phyloP scores from a whole-genome alignment of 1,140 invertebrate genomes.

The Heliconius congener region DNA sequence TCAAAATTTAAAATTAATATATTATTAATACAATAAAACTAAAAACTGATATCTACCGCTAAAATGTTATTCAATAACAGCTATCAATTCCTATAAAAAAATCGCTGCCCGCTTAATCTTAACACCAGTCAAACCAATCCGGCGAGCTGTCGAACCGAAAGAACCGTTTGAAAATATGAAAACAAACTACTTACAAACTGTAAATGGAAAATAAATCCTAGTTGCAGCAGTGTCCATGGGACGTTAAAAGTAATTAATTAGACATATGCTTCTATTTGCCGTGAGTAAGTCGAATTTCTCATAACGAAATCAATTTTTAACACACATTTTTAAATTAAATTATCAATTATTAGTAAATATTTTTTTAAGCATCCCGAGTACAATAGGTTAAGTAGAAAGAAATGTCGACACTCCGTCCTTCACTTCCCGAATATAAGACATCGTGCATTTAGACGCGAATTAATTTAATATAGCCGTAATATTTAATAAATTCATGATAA shows the following conservation, averaged over 20 bases:
- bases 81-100: background rate
- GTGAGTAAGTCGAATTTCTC: background rate
- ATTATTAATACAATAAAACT: too few relatives aligned
- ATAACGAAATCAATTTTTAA: background rate
- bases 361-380: too few relatives aligned
- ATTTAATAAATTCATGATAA: too few relatives aligned
- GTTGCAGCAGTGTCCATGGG: constrained; percentile 27
- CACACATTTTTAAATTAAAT: too few relatives aligned
- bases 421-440: too few relatives aligned
- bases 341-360: too few relatives aligned
- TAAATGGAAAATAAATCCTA: constrained; percentile 37
- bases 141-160: constrained; percentile 59
- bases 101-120: constrained; percentile 37
- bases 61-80: background rate
- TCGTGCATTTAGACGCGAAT: too few relatives aligned
- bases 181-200: constrained; percentile 47
- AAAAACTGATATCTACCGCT: background rate
- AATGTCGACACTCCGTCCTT: too few relatives aligned
- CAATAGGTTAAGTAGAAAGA: too few relatives aligned
- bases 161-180: constrained; percentile 61
- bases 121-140: constrained; percentile 24
- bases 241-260: constrained; percentile 30
- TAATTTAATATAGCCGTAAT: too few relatives aligned
- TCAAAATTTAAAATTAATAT: too few relatives aligned
- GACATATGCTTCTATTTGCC: constrained; percentile 21